Conservation (phyloP, 92 coral and sea anemone genomes). For the Epizoanthus stellaris region DNA sequence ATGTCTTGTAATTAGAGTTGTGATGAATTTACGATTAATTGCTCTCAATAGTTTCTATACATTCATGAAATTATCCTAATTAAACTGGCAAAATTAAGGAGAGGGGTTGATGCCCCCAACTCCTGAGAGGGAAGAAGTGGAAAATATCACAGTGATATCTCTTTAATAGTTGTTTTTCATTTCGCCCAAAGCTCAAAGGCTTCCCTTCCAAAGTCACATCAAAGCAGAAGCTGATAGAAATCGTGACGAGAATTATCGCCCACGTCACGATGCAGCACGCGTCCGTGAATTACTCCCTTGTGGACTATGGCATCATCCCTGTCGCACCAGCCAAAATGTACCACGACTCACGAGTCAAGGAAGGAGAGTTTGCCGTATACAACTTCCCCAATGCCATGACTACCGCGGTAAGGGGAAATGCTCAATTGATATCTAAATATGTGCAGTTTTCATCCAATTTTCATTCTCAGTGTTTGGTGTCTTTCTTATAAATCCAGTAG, state of each 20-base stretch:
- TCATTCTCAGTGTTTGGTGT: no score
- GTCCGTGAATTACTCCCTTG: conserved; percentile 33
- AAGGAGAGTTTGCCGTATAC: conserved; percentile 20
- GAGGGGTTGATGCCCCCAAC: no score
- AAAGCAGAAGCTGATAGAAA: background rate
- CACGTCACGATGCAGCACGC: conserved; percentile 40
- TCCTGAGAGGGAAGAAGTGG: no score
- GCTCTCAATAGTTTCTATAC: no score
- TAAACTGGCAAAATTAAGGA: no score
- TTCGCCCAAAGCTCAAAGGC: conserved; percentile 26
- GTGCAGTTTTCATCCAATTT: no score
- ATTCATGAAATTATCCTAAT: no score
- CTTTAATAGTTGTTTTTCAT: background rate
- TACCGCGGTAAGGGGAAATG: conserved; percentile 36
- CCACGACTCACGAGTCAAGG: conserved; percentile 31
- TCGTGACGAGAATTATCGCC: conserved; percentile 34
- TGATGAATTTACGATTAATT: no score
- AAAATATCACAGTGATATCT: no score
- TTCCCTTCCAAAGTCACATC: conserved; percentile 33
- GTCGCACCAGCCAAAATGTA: background rate
- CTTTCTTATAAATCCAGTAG: no score
- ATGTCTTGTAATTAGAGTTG: no score
- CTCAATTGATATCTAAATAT: no score
- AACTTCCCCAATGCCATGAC: conserved; percentile 15
- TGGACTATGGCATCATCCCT: conserved; percentile 15